Percentiles rank a stretch among this genome's conserved stretches.
These are phyloP conservation scores for Crypturellus tataupa DNA, from an alignment of 2,797 vertebrate genomes.

Conservation along the genomic window DNA sequence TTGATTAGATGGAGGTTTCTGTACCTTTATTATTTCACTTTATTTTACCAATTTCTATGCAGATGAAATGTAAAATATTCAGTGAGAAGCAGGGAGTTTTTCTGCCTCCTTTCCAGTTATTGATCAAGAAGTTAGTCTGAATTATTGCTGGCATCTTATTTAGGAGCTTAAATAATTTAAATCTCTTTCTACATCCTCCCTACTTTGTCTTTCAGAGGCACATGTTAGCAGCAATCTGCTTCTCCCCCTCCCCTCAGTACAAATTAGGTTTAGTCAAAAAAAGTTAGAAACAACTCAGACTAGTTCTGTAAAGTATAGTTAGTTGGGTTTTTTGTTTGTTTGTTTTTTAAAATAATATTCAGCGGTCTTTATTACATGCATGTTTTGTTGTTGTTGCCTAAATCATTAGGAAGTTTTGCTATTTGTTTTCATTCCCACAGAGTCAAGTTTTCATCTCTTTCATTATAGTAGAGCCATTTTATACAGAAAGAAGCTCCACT, in stretches of 20 bases:
- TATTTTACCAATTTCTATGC: constrained; percentile 70
- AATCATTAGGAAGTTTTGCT: neutral
- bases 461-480: neutral
- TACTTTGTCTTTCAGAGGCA: constrained; percentile 15
- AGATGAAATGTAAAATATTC: constrained; percentile 75
- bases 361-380: neutral
- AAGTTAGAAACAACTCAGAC: neutral
- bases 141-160: constrained; percentile 66
- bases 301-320: neutral
- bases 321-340: neutral
- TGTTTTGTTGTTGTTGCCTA: neutral
- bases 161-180: constrained; percentile 72
- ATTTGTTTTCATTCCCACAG: neutral
- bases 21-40: constrained; percentile 55
- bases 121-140: constrained; percentile 66
- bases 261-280: constrained; percentile 6
- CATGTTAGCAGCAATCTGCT: neutral
- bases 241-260: neutral
- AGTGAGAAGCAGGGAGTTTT: neutral
- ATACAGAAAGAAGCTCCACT: neutral
- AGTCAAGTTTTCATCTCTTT: neutral
- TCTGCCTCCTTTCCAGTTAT: constrained; percentile 50
- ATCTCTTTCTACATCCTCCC: constrained; percentile 30
- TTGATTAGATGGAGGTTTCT: constrained; percentile 51
- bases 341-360: neutral